Percentiles rank a stretch among this genome's conserved stretches.
phyloP scores from a whole-genome alignment of 2,888 invertebrate species.

The Liopterus haemorrhoidalis region DNA sequence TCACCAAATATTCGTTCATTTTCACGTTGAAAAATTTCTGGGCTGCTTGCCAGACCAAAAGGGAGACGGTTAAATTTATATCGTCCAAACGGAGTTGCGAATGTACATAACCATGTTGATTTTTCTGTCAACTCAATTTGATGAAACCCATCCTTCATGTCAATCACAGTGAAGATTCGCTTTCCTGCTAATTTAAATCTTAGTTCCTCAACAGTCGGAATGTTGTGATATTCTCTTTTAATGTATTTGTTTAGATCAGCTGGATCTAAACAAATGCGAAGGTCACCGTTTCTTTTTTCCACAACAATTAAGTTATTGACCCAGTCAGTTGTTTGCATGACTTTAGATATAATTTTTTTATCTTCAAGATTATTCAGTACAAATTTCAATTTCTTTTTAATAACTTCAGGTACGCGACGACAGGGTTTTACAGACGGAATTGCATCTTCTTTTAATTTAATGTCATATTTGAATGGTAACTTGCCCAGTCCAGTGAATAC shows the following conservation, averaged over 20 bases:
- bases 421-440: not conserved
- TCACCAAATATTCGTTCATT: constrained; percentile 26
- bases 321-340: constrained; percentile 17
- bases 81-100: constrained; percentile 5
- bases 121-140: constrained; percentile 3
- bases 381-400: not conserved
- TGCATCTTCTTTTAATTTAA: constrained; percentile 4
- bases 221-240: constrained; percentile 30
- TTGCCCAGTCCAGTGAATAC: not conserved
- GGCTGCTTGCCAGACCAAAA: constrained; percentile 26
- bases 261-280: constrained; percentile 31
- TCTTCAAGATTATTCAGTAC: not conserved
- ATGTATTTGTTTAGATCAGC: constrained; percentile 32
- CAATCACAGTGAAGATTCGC: constrained; percentile 4
- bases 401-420: constrained; percentile 1
- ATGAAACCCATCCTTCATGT: constrained; percentile 13
- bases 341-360: not conserved
- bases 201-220: constrained; percentile 32
- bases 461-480: constrained; percentile 5
- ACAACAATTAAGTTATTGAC: constrained; percentile 12
- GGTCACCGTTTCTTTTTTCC: constrained; percentile 11
- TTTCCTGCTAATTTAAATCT: constrained; percentile 13
- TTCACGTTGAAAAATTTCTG: constrained; percentile 27
- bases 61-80: constrained; percentile 28
- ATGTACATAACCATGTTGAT: constrained; percentile 5